Evolutionary conservation across 2,888 invertebrate genomes (phyloP).

Genomic region (Hecatera dysodea): DNA sequence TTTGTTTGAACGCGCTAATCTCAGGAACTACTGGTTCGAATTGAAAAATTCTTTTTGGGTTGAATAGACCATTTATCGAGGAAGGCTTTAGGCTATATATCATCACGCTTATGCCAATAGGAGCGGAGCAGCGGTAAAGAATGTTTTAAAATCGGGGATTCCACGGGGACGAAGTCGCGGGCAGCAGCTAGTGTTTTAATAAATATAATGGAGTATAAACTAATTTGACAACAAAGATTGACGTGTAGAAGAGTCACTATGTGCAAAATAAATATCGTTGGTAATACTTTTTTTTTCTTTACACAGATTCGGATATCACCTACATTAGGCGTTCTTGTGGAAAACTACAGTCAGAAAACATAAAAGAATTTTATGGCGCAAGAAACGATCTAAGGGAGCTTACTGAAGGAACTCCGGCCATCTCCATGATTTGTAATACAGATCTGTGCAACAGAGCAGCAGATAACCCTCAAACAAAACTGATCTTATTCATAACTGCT

Average conservation of each 20-base stretch:
- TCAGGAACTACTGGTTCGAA: no score
- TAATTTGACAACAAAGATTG: neutral
- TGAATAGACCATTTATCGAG: no score
- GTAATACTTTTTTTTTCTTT: neutral
- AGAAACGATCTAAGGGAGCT: fast-evolving
- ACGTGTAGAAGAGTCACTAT: no score
- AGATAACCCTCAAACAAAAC: neutral
- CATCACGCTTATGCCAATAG: no score
- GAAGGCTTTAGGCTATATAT: no score
- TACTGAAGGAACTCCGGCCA: neutral
- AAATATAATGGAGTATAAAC: no score
- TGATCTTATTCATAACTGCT: neutral
- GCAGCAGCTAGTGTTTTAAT: no score
- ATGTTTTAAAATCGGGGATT: no score
- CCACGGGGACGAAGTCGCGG: no score
- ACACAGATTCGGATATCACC: neutral
- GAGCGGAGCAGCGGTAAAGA: no score
- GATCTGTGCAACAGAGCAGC: conserved; percentile 20
- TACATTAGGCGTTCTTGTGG: conserved; percentile 27
- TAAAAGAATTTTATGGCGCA: neutral
- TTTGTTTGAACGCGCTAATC: no score
- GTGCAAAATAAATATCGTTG: neutral
- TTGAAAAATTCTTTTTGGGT: no score
- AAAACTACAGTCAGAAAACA: neutral
- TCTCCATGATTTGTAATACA: conserved; percentile 29